Evolutionary conservation across 2,113 vertebrate genomes (phyloP), one percentile per base, ranked within the genome.

Genomic region (Erythrolamprus reginae): DNA sequence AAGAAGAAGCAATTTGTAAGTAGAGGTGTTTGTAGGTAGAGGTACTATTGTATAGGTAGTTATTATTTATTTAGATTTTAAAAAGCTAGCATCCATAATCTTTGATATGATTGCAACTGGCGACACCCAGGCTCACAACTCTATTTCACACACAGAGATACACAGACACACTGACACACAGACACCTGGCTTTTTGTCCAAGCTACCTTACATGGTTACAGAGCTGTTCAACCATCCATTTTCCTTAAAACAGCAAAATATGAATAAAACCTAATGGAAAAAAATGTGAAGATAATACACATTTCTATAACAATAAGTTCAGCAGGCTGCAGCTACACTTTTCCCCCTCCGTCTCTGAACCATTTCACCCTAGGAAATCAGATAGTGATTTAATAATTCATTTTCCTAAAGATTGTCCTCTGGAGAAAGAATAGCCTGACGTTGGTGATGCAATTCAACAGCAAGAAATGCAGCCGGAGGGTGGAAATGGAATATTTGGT

Each of bases 401-500:
- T 88, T 77, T 47, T 88, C 90, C 53, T 58, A 58, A 77, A 42
- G 86, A 61, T 61, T 83, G 52, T 56, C n/a, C 53, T 87, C 38
- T 5, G 77, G 70, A 87, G 52, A 42, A 83, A 82, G 65, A 42
- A 33, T 50, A 90, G 91, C 92, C 56, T 92, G 89, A 86, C 91
- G 58, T 93, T 95, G 95, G 95, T 51, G 89, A 94, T 92, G 93
- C 93, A 86, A 94, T 93, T 94, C 93, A 94, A 84, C 93, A 90
- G 94, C 92, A 92, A 89, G 93, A 93, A 95, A 92, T 87, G 93
- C 92, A 94, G 92, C 91, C 93, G 17, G 65, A 91, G 94, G 95
- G 94, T 95, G 95, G 96, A 96, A 96, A 96, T 95, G 93, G 94
- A 96, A 94, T 96, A 96, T 96, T 96, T 96, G 96, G 94, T 96